Base-by-base conservation (phyloP, 2,797 vertebrate genomes). In the Pangasius sanitwongsei region DNA sequence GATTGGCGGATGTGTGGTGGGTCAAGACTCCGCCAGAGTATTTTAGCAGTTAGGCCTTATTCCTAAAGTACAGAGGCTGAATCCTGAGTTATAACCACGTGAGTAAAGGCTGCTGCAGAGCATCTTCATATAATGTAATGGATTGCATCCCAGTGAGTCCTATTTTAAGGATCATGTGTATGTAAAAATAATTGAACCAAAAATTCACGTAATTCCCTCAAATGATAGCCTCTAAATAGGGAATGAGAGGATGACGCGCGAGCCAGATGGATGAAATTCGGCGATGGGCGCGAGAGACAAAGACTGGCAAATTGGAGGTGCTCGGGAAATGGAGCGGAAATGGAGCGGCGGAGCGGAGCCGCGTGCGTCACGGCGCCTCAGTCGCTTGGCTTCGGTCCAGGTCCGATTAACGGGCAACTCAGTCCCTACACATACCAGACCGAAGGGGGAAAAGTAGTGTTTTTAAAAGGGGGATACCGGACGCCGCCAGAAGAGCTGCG, bases 301-400 rank as follows among this genome's bases (percentile, higher is more conserved):
- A 92, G 88, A 93, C 92, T 92, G 92, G 92, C 92, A 95, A 94
- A 96, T 93, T 95, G 93, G 92, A 93, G 93, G 92, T 92, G 95
- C 92, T 93, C 90, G 93, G 93, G 93, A 95, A 95, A 95, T 92
- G 93, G 92, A 93, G 93, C 92, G 93, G 92, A 95, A 94, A 94
- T 93, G 91, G 93, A 95, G 93, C 92, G 92, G 91, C 90, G 92
- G 91, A 93, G 92, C 93, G 88, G 89, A 92, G 90, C 91, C 84
- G 87, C 77, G 78, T 93, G 92, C 92, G 92, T 93, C 92, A 92
- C 25, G 89, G 88, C 92, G 91, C 91, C 93, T 91, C 90, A 85
- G 91, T 50, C 74, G 88, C 82, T 90, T 86, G 57, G 20, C 90
- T 91, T 90, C 92, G 85, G 87, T 92, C 87, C 90, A 88, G 87